These are phyloP conservation scores for Periparus ater DNA, from an alignment of 2,797 vertebrate species.

Conservation along the genomic window DNA sequence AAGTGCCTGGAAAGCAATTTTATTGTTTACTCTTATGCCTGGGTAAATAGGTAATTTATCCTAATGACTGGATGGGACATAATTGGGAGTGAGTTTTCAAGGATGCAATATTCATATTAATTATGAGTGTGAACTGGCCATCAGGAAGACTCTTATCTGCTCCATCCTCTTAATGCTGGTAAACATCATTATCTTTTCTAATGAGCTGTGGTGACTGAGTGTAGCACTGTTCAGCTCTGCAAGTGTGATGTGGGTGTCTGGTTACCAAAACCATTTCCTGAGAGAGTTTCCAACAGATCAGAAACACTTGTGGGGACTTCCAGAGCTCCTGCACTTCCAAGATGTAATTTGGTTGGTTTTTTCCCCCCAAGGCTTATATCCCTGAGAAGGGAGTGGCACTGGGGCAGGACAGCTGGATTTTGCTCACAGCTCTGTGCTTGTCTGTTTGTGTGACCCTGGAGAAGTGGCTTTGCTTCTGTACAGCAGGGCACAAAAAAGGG, in stretches of 20 bases:
- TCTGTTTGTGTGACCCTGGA: neutral
- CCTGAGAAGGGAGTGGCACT: neutral
- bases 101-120: constrained; percentile 11
- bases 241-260: neutral
- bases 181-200: constrained; percentile 34
- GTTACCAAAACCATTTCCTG: neutral
- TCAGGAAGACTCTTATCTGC: neutral
- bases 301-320: neutral
- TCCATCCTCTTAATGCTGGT: neutral
- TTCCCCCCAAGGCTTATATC: neutral
- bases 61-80: constrained; percentile 1
- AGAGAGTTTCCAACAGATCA: neutral
- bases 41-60: constrained; percentile 35
- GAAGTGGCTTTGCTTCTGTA: neutral
- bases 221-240: neutral
- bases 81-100: constrained; percentile 24
- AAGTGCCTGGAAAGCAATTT: constrained; percentile 30
- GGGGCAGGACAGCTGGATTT: neutral
- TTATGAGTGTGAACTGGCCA: constrained; percentile 31
- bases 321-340: neutral
- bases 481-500: neutral
- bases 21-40: constrained; percentile 1
- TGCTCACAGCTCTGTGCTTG: neutral
- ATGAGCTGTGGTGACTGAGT: neutral
- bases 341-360: neutral